These are phyloP conservation scores for Steinernema khuongi DNA, from an alignment of 1,140 invertebrate genomes.

Conservation along the genomic window DNA sequence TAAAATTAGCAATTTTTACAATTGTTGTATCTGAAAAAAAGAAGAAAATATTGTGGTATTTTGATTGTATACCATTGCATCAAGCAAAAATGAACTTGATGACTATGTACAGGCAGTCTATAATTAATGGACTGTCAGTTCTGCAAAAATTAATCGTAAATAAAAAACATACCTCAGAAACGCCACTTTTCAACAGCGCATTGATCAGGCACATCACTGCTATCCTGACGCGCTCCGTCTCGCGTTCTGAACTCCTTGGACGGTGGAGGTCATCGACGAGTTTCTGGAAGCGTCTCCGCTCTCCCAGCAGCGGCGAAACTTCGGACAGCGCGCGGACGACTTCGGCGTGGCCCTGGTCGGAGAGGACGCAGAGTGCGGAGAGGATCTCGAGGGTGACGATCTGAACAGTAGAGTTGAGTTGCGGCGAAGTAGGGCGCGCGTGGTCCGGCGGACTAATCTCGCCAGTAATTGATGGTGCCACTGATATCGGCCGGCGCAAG, in stretches of 20 bases:
- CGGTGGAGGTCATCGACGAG: conserved; percentile 88
- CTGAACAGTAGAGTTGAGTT: conserved; percentile 40
- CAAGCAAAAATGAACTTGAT: neutral
- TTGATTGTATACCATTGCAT: neutral
- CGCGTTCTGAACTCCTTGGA: conserved; percentile 66
- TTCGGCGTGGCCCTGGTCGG: conserved; percentile 49
- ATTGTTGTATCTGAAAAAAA: neutral
- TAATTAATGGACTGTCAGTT: conserved; percentile 14
- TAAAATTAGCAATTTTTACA: conserved; percentile 7
- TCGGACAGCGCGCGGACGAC: conserved; percentile 53
- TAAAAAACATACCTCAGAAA: conserved; percentile 72
- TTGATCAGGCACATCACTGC: conserved; percentile 97
- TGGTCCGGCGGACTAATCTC: neutral
- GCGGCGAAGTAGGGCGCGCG: neutral
- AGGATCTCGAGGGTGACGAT: conserved; percentile 54
- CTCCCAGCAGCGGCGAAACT: conserved; percentile 45
- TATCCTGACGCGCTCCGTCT: conserved; percentile 66
- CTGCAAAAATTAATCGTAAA: neutral
- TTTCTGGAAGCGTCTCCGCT: conserved; percentile 65
- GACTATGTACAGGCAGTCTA: neutral
- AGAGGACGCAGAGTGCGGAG: conserved; percentile 50
- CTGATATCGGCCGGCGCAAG: neutral
- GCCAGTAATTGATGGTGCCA: conserved; percentile 1
- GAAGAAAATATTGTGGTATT: neutral
- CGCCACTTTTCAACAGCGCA: conserved; percentile 88